A percentile compares a stretch with the other conserved stretches of the same genome.
Conservation (phyloP, 1,140 invertebrate genomes). For the Heterodera carotae region DNA sequence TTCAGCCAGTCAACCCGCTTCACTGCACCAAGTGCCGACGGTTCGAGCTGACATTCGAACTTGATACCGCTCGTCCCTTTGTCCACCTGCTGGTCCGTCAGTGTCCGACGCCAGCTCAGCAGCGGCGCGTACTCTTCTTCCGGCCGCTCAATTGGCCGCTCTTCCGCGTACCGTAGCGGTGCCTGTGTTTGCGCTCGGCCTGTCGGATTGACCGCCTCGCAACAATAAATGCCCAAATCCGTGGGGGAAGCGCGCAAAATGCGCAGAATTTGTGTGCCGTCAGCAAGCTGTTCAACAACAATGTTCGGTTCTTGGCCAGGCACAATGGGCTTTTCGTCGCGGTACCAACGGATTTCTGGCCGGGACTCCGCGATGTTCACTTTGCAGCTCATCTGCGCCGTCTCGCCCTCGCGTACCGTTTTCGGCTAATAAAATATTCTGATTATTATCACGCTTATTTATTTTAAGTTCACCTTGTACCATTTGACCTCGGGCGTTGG, state of each 20-base stretch:
- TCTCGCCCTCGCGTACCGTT: conserved; percentile 54
- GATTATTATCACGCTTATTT: not conserved
- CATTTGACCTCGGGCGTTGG: conserved; percentile 81
- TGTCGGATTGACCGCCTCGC: conserved; percentile 44
- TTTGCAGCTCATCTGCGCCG: conserved; percentile 52
- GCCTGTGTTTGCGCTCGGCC: conserved; percentile 44
- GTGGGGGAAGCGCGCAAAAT: conserved; percentile 40
- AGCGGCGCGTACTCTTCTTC: conserved; percentile 39
- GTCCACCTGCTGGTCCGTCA: conserved; percentile 35
- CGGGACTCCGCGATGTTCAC: conserved; percentile 47
- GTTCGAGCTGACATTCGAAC: conserved; percentile 52
- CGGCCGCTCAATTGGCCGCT: conserved; percentile 30
- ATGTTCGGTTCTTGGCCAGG: conserved; percentile 44
- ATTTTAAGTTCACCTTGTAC: conserved; percentile 72
- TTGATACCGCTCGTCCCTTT: conserved; percentile 35
- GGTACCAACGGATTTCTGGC: conserved; percentile 63
- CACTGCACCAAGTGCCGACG: not conserved
- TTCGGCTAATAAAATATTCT: too few species aligned
- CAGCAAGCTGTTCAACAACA: conserved; percentile 46
- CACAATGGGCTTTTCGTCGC: conserved; percentile 52
- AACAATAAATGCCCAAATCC: conserved; percentile 50
- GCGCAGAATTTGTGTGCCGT: conserved; percentile 51
- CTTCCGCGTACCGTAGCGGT: conserved; percentile 46
- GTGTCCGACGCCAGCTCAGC: conserved; percentile 34
- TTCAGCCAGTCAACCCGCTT: conserved; percentile 38